phyloP scores from a whole-genome alignment of 2,113 vertebrate genomes.

The Morone saxatilis region DNA sequence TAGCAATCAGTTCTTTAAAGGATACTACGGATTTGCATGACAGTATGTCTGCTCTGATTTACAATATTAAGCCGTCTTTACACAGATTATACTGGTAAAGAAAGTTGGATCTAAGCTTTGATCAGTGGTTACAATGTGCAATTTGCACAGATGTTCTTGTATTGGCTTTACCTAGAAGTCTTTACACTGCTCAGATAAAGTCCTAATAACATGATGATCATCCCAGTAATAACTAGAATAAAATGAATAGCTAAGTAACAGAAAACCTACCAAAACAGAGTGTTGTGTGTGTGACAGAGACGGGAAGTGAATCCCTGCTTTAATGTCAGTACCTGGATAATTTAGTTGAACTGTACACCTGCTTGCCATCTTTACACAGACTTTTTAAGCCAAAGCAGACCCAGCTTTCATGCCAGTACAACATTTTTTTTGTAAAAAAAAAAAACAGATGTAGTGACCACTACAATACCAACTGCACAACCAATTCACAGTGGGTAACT shows the following conservation, averaged over 20 bases:
- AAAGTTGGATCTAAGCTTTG: slow-evolving; percentile 1
- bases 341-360: background rate
- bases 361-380: background rate
- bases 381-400: background rate
- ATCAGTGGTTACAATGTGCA: background rate
- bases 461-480: background rate
- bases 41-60: background rate
- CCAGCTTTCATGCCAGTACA: background rate
- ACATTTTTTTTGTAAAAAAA: background rate
- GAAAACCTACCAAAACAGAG: background rate
- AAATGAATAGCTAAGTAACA: background rate
- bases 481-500: slow-evolving; percentile 2
- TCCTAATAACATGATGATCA: background rate
- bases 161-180: background rate
- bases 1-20: background rate
- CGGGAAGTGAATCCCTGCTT: background rate
- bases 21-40: background rate
- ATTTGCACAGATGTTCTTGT: background rate
- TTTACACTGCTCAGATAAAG: background rate
- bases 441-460: background rate
- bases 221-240: background rate
- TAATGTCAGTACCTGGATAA: background rate
- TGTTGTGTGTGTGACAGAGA: background rate
- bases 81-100: background rate
- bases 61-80: background rate